phyloP scores from a whole-genome alignment of 2,113 vertebrate species.

The Anguilla rostrata region DNA sequence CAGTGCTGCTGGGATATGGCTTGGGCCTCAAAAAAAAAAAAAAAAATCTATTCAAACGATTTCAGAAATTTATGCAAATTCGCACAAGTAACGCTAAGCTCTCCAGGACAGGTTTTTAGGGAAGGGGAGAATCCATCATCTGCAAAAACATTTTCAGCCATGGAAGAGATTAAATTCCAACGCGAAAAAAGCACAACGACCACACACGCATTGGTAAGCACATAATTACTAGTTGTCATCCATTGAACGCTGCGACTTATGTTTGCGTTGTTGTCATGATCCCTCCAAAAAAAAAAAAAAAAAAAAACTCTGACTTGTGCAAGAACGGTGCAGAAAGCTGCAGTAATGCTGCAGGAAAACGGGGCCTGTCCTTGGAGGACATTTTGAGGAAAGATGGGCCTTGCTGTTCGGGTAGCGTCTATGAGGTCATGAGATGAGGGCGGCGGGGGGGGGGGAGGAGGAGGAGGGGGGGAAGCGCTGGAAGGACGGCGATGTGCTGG shows the following conservation, averaged over 20 bases:
- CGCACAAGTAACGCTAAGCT: neutral
- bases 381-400: neutral
- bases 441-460: neutral
- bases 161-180: slow-evolving; percentile 4
- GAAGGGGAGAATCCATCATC: neutral
- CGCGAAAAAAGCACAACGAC: neutral
- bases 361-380: neutral
- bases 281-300: neutral
- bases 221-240: neutral
- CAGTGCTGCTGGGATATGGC: neutral
- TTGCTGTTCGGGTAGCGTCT: neutral
- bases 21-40: neutral
- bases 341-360: neutral
- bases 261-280: neutral
- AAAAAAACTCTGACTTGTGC: neutral
- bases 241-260: neutral
- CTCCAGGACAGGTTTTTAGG: neutral
- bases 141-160: neutral
- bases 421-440: neutral
- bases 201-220: neutral
- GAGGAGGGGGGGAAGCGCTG: neutral
- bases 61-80: neutral
- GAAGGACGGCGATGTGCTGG: neutral
- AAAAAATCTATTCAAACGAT: neutral
- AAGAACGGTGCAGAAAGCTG: too few relatives aligned